These are phyloP conservation scores for Hirtodrosophila trivittata DNA, from an alignment of 2,888 invertebrate genomes.

Conservation along the genomic window DNA sequence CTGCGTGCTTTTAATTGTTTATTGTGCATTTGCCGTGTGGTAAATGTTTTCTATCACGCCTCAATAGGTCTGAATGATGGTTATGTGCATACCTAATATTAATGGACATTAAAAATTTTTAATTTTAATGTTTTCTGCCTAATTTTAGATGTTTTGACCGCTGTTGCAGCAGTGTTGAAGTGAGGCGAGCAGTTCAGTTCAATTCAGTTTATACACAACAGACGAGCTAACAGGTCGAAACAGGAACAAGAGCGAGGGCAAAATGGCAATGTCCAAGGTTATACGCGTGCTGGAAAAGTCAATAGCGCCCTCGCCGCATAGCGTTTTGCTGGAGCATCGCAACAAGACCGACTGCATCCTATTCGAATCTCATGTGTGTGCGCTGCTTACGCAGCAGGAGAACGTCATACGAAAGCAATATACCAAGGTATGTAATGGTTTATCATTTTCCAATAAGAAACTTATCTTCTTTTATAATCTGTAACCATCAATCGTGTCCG, in stretches of 20 bases:
- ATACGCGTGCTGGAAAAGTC: conserved; percentile 96
- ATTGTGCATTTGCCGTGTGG: conserved; percentile 33
- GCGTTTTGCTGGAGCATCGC: conserved; percentile 94
- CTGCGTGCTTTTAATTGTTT: conserved; percentile 40
- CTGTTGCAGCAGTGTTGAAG: conserved; percentile 40
- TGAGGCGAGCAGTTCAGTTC: too few species aligned
- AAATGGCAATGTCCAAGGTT: conserved; percentile 97
- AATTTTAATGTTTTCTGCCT: conserved; percentile 21
- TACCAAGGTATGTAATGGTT: conserved; percentile 88
- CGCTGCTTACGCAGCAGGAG: conserved; percentile 88
- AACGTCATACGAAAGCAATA: conserved; percentile 95
- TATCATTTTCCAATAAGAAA: background rate
- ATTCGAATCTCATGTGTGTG: conserved; percentile 96
- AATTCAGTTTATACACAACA: conserved; percentile 33
- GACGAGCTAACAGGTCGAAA: conserved; percentile 14
- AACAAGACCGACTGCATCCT: conserved; percentile 93
- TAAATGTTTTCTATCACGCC: conserved; percentile 39
- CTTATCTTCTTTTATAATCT: background rate
- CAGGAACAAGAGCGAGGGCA: conserved; percentile 7
- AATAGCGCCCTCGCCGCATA: conserved; percentile 93
- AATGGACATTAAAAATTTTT: conserved; percentile 5
- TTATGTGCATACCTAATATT: conserved; percentile 24
- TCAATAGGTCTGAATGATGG: conserved; percentile 27
- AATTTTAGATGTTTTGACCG: conserved; percentile 61
- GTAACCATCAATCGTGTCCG: too few species aligned